Percentiles rank a stretch among this genome's conserved stretches.
Conservation (phyloP, 2,797 vertebrate species). For the Coracias cyanogaster region DNA sequence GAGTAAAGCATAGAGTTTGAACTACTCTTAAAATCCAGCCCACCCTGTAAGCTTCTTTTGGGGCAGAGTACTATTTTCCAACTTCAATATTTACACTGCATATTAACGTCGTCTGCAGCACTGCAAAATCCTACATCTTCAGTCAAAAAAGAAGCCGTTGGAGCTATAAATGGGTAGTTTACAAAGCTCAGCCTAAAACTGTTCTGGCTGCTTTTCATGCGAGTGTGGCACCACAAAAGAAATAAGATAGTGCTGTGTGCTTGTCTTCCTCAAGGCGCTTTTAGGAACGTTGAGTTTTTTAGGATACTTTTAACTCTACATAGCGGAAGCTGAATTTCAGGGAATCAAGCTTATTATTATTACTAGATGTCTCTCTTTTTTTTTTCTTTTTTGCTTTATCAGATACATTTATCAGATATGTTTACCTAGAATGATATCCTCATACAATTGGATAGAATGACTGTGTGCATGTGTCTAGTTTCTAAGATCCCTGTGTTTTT, state of each 20-base stretch:
- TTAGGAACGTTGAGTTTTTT: not conserved
- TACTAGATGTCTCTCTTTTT: not conserved
- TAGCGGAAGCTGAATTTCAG: not conserved
- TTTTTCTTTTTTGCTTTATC: not conserved
- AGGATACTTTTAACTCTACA: not conserved
- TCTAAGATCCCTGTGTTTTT: not conserved
- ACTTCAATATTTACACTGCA: not conserved
- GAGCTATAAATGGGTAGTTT: not conserved
- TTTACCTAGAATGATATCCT: not conserved
- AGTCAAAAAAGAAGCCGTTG: not conserved
- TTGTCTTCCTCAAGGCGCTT: not conserved
- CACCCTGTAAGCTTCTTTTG: not conserved
- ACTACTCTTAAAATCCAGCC: not conserved
- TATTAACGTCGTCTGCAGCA: not conserved
- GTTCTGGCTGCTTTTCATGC: accelerated
- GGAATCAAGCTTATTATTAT: not conserved
- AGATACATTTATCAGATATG: not conserved
- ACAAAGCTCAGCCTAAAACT: not conserved
- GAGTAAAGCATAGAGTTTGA: not conserved
- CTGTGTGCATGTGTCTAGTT: not conserved
- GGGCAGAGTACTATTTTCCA: not conserved
- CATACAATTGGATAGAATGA: not conserved
- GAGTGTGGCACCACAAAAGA: not conserved
- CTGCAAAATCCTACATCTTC: not conserved
- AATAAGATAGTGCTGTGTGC: not conserved